Evolutionary conservation across 2,113 vertebrate genomes (phyloP).

Genomic region (Ceyx cyanopectus): DNA sequence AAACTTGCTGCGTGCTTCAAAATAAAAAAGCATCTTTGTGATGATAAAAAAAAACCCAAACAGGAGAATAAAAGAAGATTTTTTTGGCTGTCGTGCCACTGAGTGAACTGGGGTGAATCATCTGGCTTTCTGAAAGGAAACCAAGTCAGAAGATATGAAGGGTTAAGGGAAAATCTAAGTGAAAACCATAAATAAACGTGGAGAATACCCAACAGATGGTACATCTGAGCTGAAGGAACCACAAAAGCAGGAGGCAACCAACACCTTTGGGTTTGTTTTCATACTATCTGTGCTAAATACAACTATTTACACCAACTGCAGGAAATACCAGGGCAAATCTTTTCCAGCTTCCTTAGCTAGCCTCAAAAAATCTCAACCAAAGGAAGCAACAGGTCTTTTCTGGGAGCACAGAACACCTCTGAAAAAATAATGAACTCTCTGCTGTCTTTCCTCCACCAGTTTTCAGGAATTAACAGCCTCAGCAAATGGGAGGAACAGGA

Average conservation of each 20-base stretch:
- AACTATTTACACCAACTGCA: background rate
- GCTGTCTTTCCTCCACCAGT: background rate
- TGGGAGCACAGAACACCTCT: background rate
- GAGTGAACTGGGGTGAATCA: background rate
- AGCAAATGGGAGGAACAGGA: conserved; percentile 7
- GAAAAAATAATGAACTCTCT: background rate
- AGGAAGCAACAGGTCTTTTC: background rate
- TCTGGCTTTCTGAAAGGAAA: background rate
- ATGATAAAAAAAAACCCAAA: background rate
- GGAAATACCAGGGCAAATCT: background rate
- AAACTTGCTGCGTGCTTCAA: background rate
- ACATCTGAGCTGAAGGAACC: background rate
- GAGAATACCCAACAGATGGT: background rate
- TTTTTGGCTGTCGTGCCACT: background rate
- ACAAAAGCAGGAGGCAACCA: background rate
- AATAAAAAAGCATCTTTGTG: background rate
- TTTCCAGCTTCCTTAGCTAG: background rate
- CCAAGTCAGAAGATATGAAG: background rate
- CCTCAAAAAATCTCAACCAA: conserved; percentile 3
- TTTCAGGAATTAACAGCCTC: background rate
- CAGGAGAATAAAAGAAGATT: background rate
- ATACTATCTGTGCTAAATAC: background rate
- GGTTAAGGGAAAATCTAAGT: background rate
- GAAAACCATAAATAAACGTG: background rate
- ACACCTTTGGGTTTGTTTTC: background rate